These are phyloP conservation scores for Hetaerina titia DNA, from an alignment of 2,888 invertebrate genomes.

Conservation along the genomic window DNA sequence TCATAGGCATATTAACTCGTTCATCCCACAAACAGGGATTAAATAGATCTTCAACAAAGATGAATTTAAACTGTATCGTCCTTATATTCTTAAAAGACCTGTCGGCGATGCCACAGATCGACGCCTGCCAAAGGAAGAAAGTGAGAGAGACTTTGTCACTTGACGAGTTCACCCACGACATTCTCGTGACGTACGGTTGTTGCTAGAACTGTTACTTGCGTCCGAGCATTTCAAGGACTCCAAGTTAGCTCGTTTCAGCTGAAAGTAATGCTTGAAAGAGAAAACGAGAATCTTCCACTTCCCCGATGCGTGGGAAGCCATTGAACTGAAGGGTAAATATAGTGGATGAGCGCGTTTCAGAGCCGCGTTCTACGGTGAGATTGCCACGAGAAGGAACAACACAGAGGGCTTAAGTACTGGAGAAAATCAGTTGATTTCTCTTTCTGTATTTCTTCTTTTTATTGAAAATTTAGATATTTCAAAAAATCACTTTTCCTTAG, in stretches of 20 bases:
- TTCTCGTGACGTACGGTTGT: conserved; percentile 50
- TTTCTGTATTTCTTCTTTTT: too few species aligned
- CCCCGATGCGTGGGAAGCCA: not conserved
- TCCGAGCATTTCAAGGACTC: conserved; percentile 56
- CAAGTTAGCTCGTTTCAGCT: conserved; percentile 5
- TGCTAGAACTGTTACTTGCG: conserved; percentile 44
- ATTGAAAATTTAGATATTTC: too few species aligned
- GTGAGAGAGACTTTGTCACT: conserved; percentile 15
- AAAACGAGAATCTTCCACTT: conserved; percentile 22
- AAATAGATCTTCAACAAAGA: not conserved
- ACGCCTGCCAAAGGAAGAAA: conserved; percentile 30
- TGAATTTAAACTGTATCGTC: too few species aligned
- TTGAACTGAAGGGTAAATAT: conserved; percentile 36
- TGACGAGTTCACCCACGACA: conserved; percentile 30
- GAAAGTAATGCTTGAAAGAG: conserved; percentile 50
- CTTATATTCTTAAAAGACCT: not conserved
- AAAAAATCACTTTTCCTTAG: too few species aligned
- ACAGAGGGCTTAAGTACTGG: too few species aligned
- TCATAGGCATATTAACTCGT: not conserved
- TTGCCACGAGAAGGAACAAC: not conserved
- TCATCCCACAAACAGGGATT: not conserved
- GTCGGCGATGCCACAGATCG: not conserved
- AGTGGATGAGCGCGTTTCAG: not conserved
- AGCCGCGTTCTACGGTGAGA: not conserved
- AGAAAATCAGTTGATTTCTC: too few species aligned